Evolutionary conservation across 2,797 vertebrate species (phyloP).

Genomic region (Fringilla coelebs): DNA sequence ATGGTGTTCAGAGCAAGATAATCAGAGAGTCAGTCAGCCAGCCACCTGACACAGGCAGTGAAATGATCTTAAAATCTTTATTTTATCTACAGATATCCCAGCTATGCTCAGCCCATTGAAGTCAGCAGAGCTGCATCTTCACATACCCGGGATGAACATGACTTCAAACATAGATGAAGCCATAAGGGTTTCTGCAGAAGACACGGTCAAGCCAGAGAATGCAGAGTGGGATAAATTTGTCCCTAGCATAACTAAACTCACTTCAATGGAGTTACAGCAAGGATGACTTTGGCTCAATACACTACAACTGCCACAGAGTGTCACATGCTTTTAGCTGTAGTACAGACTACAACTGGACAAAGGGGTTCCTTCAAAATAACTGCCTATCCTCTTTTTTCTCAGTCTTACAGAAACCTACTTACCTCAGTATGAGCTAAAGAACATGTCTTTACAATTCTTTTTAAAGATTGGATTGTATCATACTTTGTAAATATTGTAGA

Average conservation of each 20-base stretch:
- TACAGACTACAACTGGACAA: not conserved
- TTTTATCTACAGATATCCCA: conserved; percentile 28
- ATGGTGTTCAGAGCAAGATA: not conserved
- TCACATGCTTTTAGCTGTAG: not conserved
- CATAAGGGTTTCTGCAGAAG: not conserved
- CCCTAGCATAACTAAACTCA: conserved; percentile 39
- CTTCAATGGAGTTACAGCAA: conserved; percentile 53
- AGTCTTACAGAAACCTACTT: conserved; percentile 55
- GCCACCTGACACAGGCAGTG: not conserved
- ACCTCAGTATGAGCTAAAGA: conserved; percentile 64
- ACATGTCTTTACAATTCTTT: conserved; percentile 51
- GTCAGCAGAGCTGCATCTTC: conserved; percentile 18
- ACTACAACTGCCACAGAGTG: not conserved
- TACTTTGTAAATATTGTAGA: conserved; percentile 42
- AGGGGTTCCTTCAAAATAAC: not conserved
- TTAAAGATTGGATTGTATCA: conserved; percentile 16
- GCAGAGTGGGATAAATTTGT: conserved; percentile 11
- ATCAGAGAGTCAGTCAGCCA: not conserved
- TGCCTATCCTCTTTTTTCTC: conserved; percentile 40
- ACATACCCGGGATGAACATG: conserved; percentile 18
- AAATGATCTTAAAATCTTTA: not conserved
- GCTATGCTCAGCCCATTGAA: conserved; percentile 26
- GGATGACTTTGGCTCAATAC: conserved; percentile 38
- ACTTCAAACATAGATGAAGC: conserved; percentile 41
- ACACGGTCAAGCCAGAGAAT: not conserved